These are phyloP conservation scores for Itoplectis maculator DNA, from an alignment of 2,888 invertebrate genomes.

Conservation along the genomic window DNA sequence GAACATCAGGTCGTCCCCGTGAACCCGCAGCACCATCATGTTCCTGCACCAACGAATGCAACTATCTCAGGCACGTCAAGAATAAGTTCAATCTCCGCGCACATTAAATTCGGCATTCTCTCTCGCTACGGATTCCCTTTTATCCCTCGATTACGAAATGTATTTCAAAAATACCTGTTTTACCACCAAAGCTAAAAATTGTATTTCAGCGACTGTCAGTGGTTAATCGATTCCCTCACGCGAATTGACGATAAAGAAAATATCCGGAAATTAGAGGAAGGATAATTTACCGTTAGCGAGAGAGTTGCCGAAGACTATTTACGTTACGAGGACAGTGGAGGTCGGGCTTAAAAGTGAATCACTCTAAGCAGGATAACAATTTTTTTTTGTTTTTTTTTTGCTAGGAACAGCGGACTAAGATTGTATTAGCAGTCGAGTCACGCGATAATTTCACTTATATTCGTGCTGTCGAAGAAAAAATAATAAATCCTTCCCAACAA, in stretches of 20 bases:
- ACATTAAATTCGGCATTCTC: neutral
- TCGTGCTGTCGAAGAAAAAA: constrained; percentile 2
- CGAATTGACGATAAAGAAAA: neutral
- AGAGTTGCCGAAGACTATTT: constrained; percentile 35
- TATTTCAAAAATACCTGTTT: too few species aligned
- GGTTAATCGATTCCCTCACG: neutral
- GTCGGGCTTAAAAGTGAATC: neutral
- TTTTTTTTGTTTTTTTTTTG: constrained; percentile 19
- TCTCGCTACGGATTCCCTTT: neutral
- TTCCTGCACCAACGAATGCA: constrained; percentile 86
- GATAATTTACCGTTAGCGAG: constrained; percentile 40
- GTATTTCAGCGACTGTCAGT: neutral
- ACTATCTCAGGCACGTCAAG: constrained; percentile 54
- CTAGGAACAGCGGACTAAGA: neutral
- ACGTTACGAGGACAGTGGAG: constrained; percentile 9
- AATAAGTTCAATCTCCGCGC: constrained; percentile 36
- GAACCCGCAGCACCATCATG: constrained; percentile 91
- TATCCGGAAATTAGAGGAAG: neutral
- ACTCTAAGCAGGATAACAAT: constrained; percentile 12
- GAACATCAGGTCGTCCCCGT: constrained; percentile 88
- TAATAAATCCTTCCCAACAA: too few species aligned
- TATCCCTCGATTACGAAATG: too few species aligned
- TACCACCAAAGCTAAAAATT: too few species aligned
- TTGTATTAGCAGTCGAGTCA: neutral
- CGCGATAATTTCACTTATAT: constrained; percentile 8